Evolutionary conservation across 1,140 invertebrate genomes (phyloP), one percentile per base, ranked within the genome.

Genomic region (Cyclina sinensis): DNA sequence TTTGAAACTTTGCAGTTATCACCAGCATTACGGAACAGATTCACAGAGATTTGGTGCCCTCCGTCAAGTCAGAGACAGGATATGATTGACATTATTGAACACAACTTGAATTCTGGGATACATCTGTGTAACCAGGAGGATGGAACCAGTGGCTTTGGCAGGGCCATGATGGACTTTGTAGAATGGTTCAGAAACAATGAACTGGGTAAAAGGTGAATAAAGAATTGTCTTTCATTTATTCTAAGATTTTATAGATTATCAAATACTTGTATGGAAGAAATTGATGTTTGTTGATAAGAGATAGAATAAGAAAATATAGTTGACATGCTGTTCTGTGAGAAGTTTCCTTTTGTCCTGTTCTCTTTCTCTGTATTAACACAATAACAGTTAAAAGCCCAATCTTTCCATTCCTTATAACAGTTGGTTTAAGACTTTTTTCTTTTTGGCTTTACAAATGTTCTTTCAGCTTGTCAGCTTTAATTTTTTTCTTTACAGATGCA

Each of bases 1-100:
- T 65, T 57, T 18, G 14, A 57, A 11, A 21, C 35, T 83, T 84
- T 91, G n/a, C 83, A 97, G 96, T 96, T 99, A 14, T 99, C 99
- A 0, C 99, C 99, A 14, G 99, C 99, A 0, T 95, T 99, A 4
- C 96, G 99, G 81, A 99, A 99, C 96, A 97, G 99, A 79, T 99
- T 99, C 92, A 99, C 99, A 0, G 99, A 99, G 96, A 99, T 99
- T 93, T 99, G 99, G 99, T 99, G 99, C 93, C 97, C 98, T 39
- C 96, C 96, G 89, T 97, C 97, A 39, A 96, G 96, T 16, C 95
- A 97, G 35, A 94, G 96, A 70, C 95, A 97, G 18, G 99, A 99
- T 95, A 96, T 99, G 27, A 94, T 97, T 4, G 92, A 95, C 14
- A 98, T 99, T 70, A 97, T 99, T 88, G 97, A 97, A 92, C 97